Evolutionary conservation across 2,113 vertebrate species (phyloP).

Genomic region (Shinisaurus crocodilurus): DNA sequence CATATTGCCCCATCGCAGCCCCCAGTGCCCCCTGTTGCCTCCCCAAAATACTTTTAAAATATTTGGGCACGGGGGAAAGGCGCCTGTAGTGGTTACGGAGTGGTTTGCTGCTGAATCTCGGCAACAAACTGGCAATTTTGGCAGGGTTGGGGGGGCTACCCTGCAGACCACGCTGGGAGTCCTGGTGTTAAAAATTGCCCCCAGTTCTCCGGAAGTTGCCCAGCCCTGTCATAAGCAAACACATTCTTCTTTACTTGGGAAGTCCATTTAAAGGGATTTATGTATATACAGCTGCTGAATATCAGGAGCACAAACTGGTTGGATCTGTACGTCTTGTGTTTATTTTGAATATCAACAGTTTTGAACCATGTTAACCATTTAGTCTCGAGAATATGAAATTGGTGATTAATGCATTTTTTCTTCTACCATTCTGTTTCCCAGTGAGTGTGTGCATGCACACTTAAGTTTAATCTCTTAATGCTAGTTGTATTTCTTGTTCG

Average conservation of each 20-base stretch:
- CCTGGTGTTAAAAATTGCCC: no score
- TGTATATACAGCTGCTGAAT: background rate
- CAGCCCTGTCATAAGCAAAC: background rate
- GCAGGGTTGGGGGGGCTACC: no score
- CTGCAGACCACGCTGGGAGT: no score
- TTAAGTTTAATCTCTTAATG: background rate
- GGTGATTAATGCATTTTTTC: background rate
- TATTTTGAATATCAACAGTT: background rate
- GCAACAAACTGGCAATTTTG: no score
- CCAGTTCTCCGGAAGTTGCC: no score
- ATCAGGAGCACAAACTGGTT: background rate
- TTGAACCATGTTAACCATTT: background rate
- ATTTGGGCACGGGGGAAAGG: no score
- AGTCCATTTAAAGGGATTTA: background rate
- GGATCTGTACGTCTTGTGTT: background rate
- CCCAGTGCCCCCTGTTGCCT: no score
- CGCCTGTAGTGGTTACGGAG: no score
- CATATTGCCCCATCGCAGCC: no score
- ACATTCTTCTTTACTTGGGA: background rate
- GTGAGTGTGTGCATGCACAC: no score
- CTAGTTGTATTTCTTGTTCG: rapidly evolving
- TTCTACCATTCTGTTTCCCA: background rate
- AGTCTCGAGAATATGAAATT: conserved; percentile 7
- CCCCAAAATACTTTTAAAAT: no score
- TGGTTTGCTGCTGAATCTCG: no score